Conservation (phyloP, 2,797 vertebrate species). For the Helicolenus hilgendorfi region DNA sequence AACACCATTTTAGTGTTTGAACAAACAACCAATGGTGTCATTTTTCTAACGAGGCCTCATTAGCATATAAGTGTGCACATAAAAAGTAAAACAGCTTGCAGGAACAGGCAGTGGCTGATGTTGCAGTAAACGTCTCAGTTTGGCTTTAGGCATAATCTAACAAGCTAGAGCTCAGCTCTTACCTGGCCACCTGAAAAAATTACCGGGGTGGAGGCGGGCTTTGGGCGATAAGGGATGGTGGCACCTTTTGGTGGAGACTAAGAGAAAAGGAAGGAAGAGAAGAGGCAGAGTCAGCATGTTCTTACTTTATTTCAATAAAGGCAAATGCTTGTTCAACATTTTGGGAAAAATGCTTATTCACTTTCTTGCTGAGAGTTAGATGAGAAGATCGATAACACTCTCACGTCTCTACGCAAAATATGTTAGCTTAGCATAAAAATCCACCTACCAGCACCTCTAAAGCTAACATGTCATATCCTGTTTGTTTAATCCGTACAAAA, state of each 20-base stretch:
- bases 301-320: not conserved
- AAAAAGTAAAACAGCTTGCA: not conserved
- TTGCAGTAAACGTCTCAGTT: constrained; percentile 29
- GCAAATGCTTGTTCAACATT: not conserved
- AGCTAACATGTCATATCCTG: not conserved
- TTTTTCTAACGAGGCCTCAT: not conserved
- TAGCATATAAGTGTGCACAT: not conserved
- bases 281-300: constrained; percentile 82
- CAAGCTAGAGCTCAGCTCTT: constrained; percentile 86
- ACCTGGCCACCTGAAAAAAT: constrained; percentile 99
- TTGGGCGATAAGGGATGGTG: constrained; percentile 99
- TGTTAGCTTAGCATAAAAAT: not conserved
- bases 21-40: not conserved
- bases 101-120: constrained; percentile 29
- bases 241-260: constrained; percentile 99
- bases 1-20: not conserved
- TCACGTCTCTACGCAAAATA: not conserved
- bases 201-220: constrained; percentile 99
- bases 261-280: constrained; percentile 91
- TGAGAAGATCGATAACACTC: not conserved
- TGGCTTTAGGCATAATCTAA: constrained; percentile 39
- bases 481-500: not conserved
- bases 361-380: not conserved
- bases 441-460: not conserved
- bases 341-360: not conserved